phyloP scores from a whole-genome alignment of 1,140 invertebrate genomes.

The Rhizoglyphus robini region DNA sequence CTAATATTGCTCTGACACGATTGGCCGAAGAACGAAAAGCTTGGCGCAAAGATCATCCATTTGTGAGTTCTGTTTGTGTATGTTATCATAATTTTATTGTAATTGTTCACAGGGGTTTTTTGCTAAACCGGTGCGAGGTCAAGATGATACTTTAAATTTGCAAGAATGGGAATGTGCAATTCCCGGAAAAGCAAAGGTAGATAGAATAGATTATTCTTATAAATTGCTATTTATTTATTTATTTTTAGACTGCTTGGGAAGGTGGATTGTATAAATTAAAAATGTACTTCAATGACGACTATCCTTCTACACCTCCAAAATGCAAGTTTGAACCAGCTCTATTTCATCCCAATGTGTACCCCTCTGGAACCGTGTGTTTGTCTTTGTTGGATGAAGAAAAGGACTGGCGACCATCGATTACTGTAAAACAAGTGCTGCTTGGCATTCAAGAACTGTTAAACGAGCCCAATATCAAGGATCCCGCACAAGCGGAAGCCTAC shows the following conservation, averaged over 20 bases:
- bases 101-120: conserved; percentile 78
- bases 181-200: conserved; percentile 85
- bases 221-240: conserved; percentile 13
- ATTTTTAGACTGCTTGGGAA: conserved; percentile 70
- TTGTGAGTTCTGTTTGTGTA: conserved; percentile 79
- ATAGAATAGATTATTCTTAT: conserved; percentile 23
- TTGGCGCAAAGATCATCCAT: conserved; percentile 99
- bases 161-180: conserved; percentile 99
- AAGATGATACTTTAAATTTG: conserved; percentile 80
- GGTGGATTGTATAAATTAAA: conserved; percentile 87
- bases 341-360: conserved; percentile 99
- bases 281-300: conserved; percentile 99
- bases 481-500: conserved; percentile 98
- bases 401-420: conserved; percentile 98
- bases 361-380: conserved; percentile 92
- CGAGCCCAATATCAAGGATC: conserved; percentile 98
- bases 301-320: conserved; percentile 98
- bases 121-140: conserved; percentile 84
- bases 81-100: conserved; percentile 2
- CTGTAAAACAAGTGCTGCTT: conserved; percentile 96
- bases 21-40: conserved; percentile 94
- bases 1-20: conserved; percentile 86
- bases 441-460: conserved; percentile 97
- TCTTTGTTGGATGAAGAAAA: conserved; percentile 97
- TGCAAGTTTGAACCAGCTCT: conserved; percentile 99